phyloP scores from a whole-genome alignment of 2,888 invertebrate genomes.

The Cryptops parisi region DNA sequence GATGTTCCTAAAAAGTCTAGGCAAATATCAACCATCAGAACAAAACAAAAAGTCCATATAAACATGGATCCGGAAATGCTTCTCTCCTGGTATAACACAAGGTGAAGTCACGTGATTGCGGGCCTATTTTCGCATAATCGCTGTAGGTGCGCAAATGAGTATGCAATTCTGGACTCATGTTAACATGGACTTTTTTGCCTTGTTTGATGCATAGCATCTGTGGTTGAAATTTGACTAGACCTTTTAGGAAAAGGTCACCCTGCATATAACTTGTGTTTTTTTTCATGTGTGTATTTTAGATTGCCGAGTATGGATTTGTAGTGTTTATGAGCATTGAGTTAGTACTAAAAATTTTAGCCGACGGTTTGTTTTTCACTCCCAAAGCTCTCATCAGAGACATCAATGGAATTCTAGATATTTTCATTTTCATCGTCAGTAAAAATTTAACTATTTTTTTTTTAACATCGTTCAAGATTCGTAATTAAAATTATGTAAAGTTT shows the following conservation, averaged over 20 bases:
- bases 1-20: no score
- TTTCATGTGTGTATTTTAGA: slow-evolving; percentile 30
- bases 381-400: slow-evolving; percentile 97
- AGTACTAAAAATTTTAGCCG: slow-evolving; percentile 86
- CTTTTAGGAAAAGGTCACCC: not conserved
- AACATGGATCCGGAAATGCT: no score
- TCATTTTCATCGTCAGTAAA: slow-evolving; percentile 84
- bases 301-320: slow-evolving; percentile 93
- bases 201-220: no score
- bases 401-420: slow-evolving; percentile 89
- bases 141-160: no score
- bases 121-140: no score
- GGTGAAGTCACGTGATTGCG: no score
- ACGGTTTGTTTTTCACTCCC: slow-evolving; percentile 96
- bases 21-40: no score
- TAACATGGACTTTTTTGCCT: no score
- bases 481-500: not conserved
- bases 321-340: slow-evolving; percentile 96
- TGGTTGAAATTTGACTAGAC: no score
- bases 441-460: not conserved
- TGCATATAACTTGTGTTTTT: not conserved
- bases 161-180: no score
- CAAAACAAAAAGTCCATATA: no score
- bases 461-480: not conserved
- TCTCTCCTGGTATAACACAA: no score